phyloP scores from a whole-genome alignment of 2,797 vertebrate genomes.

The Morus bassanus region DNA sequence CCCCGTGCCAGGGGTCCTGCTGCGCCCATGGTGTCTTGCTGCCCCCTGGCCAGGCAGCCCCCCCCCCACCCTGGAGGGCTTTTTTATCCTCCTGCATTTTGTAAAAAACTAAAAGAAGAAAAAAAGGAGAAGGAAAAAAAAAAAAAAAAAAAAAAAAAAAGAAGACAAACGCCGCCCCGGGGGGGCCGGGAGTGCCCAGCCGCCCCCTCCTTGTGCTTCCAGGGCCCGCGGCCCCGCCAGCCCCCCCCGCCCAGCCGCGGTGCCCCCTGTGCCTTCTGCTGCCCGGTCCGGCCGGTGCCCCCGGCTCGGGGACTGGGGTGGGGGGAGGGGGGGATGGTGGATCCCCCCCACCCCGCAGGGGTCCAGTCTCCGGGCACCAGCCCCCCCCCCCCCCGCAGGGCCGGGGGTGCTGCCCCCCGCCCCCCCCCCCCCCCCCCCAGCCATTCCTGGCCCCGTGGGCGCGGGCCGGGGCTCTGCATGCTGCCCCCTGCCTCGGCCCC shows the following conservation, averaged over 20 bases:
- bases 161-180: not conserved
- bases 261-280: not conserved
- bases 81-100: not conserved
- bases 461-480: not conserved
- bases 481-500: not conserved
- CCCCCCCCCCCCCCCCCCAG: not conserved
- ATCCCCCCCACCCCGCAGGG: not conserved
- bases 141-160: not conserved
- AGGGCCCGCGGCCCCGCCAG: not conserved
- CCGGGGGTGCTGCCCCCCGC: not conserved
- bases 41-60: not conserved
- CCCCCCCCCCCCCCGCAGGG: not conserved
- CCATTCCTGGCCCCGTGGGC: not conserved
- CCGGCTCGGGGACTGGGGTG: not conserved
- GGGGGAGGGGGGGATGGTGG: not conserved
- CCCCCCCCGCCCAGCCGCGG: not conserved
- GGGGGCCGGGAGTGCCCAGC: not conserved
- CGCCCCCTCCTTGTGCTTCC: not conserved
- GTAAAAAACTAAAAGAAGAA: slow-evolving; percentile 3
- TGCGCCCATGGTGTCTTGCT: not conserved
- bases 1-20: not conserved
- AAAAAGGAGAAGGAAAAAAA: not conserved
- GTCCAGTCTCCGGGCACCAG: not conserved
- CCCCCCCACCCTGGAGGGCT: not conserved
- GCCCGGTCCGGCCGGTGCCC: not conserved